A percentile compares a stretch with the other conserved stretches of the same genome.
Evolutionary conservation across 2,113 vertebrate species (phyloP).

Genomic region (Pithys albifrons): DNA sequence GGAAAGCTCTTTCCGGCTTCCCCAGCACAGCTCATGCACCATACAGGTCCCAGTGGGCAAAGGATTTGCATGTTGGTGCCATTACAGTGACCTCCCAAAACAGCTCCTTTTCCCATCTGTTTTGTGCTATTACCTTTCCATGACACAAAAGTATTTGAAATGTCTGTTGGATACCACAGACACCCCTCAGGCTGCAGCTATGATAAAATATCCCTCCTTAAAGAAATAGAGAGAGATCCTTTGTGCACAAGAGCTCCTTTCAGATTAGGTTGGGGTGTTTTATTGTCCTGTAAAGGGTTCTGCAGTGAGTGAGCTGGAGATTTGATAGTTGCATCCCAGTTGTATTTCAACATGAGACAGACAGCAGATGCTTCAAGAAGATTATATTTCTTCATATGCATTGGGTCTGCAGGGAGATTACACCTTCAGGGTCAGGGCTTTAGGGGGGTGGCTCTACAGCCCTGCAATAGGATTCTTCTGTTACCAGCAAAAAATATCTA

Average conservation of each 20-base stretch:
- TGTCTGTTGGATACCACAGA: background rate
- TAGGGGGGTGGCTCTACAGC: background rate
- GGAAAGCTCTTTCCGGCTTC: background rate
- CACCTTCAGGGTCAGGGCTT: background rate
- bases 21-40: background rate
- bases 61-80: background rate
- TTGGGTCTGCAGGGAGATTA: slow-evolving; percentile 10
- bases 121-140: background rate
- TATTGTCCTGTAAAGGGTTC: background rate
- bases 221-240: background rate
- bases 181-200: background rate
- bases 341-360: slow-evolving; percentile 19
- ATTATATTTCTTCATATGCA: slow-evolving; percentile 42
- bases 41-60: background rate
- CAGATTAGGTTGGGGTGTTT: background rate
- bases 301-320: background rate
- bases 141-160: background rate
- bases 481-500: slow-evolving; percentile 12
- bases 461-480: background rate
- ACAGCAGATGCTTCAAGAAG: slow-evolving; percentile 39
- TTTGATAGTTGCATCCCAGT: background rate
- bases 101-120: background rate
- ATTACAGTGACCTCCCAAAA: background rate
- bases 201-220: background rate
- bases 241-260: background rate